Evolutionary conservation across 1,140 invertebrate species (phyloP).

Genomic region (Drosophila saltans): DNA sequence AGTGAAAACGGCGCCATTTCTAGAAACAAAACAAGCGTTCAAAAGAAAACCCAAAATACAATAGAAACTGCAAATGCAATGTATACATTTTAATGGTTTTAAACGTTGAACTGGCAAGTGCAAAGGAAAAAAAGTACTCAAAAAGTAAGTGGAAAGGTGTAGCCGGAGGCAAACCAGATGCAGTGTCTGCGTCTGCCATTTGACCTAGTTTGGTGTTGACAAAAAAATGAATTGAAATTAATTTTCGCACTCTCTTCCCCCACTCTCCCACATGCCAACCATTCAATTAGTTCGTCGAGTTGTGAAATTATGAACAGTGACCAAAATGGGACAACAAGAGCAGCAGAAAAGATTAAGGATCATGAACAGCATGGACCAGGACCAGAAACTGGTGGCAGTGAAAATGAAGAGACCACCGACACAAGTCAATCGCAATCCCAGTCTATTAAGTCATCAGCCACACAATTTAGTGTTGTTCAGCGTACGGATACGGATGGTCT

Average conservation of each 20-base stretch:
- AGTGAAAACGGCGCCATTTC: conserved; percentile 83
- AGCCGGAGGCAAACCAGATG: conserved; percentile 20
- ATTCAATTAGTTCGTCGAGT: conserved; percentile 47
- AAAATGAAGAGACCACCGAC: conserved; percentile 77
- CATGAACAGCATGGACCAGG: conserved; percentile 55
- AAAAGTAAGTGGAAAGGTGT: conserved; percentile 60
- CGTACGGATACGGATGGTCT: conserved; percentile 77
- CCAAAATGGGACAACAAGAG: conserved; percentile 75
- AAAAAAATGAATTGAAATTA: conserved; percentile 39
- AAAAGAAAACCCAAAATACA: conserved; percentile 33
- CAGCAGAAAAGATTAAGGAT: conserved; percentile 80
- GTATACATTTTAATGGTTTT: conserved; percentile 34
- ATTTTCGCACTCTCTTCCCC: conserved; percentile 29
- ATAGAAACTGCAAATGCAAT: conserved; percentile 66
- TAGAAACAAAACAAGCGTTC: conserved; percentile 75
- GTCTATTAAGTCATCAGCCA: conserved; percentile 71
- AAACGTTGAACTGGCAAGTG: conserved; percentile 44
- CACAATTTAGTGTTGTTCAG: conserved; percentile 80
- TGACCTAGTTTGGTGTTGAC: conserved; percentile 72
- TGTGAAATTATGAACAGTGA: conserved; percentile 81
- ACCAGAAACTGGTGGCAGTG: conserved; percentile 73
- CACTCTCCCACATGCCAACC: conserved; percentile 1
- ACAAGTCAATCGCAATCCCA: conserved; percentile 77
- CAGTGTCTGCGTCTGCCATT: conserved; percentile 43
- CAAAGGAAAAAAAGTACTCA: conserved; percentile 41